Evolutionary conservation across 1,140 invertebrate genomes (phyloP), one percentile per base, ranked within the genome.

Genomic region (Psix sp.): DNA sequence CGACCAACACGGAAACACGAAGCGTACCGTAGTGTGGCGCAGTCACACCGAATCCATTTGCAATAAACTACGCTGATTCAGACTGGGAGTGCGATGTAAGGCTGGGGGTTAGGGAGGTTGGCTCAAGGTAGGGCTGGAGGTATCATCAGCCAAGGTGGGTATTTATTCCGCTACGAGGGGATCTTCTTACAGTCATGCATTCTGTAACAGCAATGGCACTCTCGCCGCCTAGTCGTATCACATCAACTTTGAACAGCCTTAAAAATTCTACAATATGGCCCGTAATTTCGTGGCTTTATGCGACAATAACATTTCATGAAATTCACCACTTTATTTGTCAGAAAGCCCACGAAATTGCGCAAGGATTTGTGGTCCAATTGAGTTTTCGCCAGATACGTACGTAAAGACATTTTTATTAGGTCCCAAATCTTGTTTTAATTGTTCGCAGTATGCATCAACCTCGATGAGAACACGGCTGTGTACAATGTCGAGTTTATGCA

Each of bases 1-100:
- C 62, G 73, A 39, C 56, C 80, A 71, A 80, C 78, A 77, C 79
- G 80, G 74, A 82, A 79, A 81, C 74, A 83, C 80, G 74, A 79
- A 77, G 75, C 79, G 81, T 81, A 80, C 79, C 77, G 80, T 83
- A 78, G 81, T 79, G 79, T 82, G 74, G 73, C 80, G 65, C 59
- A 13, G 13, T 84, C 79, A 81, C 82, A 80, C 76, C 80, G 82
- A 86, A 87, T 86, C 82, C 85, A 87, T 86, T 87, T 86, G 86
- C 85, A 87, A 87, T 87, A 87, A 87, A 86, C 84, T 86, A 86
- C 84, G 65, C 71, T 84, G 83, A 86, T 86, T 83, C 83, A 82
- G 21, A 24, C 21, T 40, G 21, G 42, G 56, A 59, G 67, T 36
- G 31, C 16, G 17, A n/a, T n/a, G n/a, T n/a, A 13, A 48, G 35